Base-by-base conservation (phyloP, 2,888 invertebrate genomes). In the Pterostichus madidus region DNA sequence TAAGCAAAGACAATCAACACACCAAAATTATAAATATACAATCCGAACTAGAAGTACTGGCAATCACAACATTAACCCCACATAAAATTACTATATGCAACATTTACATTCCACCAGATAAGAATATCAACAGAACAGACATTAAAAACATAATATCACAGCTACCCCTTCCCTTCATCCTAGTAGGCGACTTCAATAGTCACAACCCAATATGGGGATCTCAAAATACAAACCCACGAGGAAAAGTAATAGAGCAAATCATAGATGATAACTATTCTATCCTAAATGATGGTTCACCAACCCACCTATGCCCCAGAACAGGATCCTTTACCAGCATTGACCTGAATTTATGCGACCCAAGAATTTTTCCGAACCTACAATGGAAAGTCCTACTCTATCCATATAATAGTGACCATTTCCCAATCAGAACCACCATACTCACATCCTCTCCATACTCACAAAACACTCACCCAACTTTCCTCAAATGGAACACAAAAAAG, bases 61-160 rank as follows among this genome's bases (percentile, higher is more conserved):
- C 75, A 11, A 75, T 75, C 44, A 15, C 75, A 13, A 75, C 75
- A 11, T 46, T 13, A 5, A 10, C 8, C 0, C 75, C 75, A 17
- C 4, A 44, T 0, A 75, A 75, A 44, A 46, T 75, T 8, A 75
- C 75, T n/a, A 13, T 75, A 8, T 75, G 75, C 24, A 44, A 75
- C 15, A 46, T 75, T 13, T 75, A 75, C 49, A 31, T 75, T 4
- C 75, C 75, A n/a, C 75, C 75, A 8, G 24, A 46, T n/a, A n/a
- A n/a, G n/a, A n/a, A n/a, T n/a, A n/a, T n/a, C n/a, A n/a, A n/a
- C n/a, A n/a, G n/a, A n/a, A n/a, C n/a, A n/a, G n/a, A n/a, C n/a
- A n/a, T n/a, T n/a, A n/a, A n/a, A n/a, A n/a, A n/a, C n/a, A n/a
- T n/a, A n/a, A n/a, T n/a, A n/a, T n/a, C n/a, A n/a, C n/a, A n/a